Conservation (phyloP, 2,113 vertebrate species). For the Pseudorhombus dupliciocellatus region DNA sequence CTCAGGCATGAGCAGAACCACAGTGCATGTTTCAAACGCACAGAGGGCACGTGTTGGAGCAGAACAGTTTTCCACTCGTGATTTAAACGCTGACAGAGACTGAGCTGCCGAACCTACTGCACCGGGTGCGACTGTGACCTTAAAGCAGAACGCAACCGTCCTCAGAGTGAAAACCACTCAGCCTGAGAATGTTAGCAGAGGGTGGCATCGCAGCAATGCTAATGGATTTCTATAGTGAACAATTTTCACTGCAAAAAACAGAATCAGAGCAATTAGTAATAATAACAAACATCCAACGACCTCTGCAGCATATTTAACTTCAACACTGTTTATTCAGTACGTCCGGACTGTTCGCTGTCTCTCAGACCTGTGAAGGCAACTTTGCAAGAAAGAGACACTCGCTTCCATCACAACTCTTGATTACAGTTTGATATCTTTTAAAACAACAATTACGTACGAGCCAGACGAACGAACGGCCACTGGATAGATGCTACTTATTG, state of each 20-base stretch:
- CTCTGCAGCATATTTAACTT: not conserved
- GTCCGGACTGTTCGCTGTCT: conserved; percentile 1
- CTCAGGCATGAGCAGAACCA: not conserved
- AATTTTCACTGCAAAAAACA: not conserved
- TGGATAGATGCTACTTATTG: no score
- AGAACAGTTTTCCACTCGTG: not conserved
- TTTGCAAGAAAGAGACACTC: no score
- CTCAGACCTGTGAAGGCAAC: not conserved
- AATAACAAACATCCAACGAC: no score
- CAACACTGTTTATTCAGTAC: not conserved
- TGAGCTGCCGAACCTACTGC: not conserved
- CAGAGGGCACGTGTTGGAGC: not conserved
- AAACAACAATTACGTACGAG: no score
- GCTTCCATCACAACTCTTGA: no score
- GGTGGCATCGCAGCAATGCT: no score
- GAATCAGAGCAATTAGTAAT: not conserved
- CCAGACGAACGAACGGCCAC: no score
- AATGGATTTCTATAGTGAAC: no score
- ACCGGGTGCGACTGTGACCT: not conserved
- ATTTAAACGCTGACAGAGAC: not conserved
- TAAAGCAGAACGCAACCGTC: not conserved
- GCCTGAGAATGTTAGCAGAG: not conserved
- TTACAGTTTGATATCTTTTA: no score
- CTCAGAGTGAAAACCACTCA: not conserved
- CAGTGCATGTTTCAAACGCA: not conserved